phyloP scores from a whole-genome alignment of 2,888 invertebrate species.

The Eilema sororculum region DNA sequence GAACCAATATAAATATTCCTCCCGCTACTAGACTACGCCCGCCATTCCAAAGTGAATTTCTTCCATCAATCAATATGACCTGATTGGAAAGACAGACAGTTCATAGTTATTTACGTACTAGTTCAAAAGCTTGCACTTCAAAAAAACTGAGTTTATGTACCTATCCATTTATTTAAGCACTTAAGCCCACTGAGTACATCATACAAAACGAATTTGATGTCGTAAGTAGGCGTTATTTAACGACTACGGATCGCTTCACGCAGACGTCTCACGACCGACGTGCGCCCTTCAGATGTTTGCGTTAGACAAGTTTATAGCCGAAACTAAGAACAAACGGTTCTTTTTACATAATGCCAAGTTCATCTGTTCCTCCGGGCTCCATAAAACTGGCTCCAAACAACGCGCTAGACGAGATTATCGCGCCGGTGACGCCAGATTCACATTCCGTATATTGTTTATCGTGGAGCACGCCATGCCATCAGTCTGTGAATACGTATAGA shows the following conservation, averaged over 20 bases:
- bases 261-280: neutral
- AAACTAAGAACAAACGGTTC: neutral
- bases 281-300: neutral
- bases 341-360: neutral
- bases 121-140: neutral
- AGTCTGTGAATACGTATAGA: neutral
- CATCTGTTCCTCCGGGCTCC: neutral
- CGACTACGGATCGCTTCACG: neutral
- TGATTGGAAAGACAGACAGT: neutral
- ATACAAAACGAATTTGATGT: neutral
- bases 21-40: too few species aligned
- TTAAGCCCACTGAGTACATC: neutral
- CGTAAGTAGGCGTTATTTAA: slow-evolving; percentile 2
- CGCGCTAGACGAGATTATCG: neutral
- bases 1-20: neutral
- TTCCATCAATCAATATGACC: too few species aligned
- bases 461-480: neutral
- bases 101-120: neutral
- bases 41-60: too few species aligned
- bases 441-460: neutral
- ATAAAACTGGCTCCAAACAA: slow-evolving; percentile 4
- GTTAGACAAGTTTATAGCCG: neutral
- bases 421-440: neutral
- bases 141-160: neutral
- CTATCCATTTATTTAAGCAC: neutral